Conservation (phyloP, 1,140 invertebrate species). For the Eumeta japonica region DNA sequence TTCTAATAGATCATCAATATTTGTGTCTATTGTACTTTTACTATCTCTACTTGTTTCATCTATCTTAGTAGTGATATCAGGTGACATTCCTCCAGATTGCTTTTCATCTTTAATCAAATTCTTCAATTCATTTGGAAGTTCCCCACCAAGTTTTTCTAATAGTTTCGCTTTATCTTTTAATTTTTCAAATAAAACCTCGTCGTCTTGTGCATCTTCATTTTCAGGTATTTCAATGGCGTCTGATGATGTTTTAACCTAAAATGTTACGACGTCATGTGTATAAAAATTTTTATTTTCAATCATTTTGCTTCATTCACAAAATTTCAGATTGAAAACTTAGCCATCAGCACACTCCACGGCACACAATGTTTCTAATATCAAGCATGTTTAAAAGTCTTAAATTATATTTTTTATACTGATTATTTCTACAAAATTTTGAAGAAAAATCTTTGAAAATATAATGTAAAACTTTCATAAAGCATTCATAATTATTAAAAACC, state of each 20-base stretch:
- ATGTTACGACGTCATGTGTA: too few relatives aligned
- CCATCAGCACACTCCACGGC: conserved; percentile 31
- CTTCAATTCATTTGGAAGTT: conserved; percentile 37
- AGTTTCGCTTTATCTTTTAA: conserved; percentile 45
- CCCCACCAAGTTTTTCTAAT: conserved; percentile 42
- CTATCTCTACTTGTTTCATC: conserved; percentile 15
- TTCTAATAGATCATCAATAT: conserved; percentile 43
- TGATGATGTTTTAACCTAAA: not conserved
- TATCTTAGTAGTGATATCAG: conserved; percentile 15
- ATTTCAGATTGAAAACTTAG: conserved; percentile 40
- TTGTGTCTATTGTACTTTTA: conserved; percentile 14
- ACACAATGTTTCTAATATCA: too few relatives aligned
- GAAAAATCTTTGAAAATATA: too few relatives aligned
- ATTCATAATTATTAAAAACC: too few relatives aligned
- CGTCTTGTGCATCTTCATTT: conserved; percentile 37
- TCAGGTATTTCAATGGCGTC: too few relatives aligned
- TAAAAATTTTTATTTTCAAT: too few relatives aligned
- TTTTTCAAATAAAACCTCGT: conserved; percentile 27
- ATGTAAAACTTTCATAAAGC: too few relatives aligned
- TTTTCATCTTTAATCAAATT: conserved; percentile 36
- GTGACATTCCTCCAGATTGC: conserved; percentile 17
- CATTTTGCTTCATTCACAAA: too few relatives aligned
- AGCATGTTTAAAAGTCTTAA: too few relatives aligned
- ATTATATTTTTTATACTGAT: too few relatives aligned
- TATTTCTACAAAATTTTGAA: too few relatives aligned